Percentiles rank a stretch among this genome's conserved stretches.
phyloP scores from a whole-genome alignment of 2,113 vertebrate species.

The Cephalopterus ornatus region DNA sequence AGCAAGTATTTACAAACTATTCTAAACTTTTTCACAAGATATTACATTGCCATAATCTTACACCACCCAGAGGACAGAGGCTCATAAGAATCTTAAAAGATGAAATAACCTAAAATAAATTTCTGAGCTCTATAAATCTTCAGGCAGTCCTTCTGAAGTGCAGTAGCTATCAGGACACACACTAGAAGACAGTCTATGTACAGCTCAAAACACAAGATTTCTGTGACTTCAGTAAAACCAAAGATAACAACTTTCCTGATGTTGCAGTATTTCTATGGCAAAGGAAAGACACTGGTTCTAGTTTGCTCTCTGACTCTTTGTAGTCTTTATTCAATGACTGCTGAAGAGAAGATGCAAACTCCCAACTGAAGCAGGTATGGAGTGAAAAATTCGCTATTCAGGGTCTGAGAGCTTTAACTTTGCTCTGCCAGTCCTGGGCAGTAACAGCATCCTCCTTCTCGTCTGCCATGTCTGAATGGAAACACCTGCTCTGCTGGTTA shows the following conservation, averaged over 20 bases:
- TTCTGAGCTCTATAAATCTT: neutral
- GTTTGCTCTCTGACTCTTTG: neutral
- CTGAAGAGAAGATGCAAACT: neutral
- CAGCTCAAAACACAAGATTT: neutral
- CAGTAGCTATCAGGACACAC: neutral
- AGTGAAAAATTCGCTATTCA: neutral
- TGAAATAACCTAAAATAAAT: neutral
- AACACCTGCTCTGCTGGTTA: conserved; percentile 6
- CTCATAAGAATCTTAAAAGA: neutral
- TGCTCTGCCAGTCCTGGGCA: neutral
- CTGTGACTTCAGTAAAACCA: neutral
- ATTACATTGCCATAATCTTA: neutral
- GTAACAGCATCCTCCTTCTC: neutral
- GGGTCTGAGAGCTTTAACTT: neutral
- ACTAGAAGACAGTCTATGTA: neutral
- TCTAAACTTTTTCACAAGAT: neutral
- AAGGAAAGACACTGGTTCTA: neutral
- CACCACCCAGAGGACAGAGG: neutral
- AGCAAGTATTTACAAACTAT: neutral
- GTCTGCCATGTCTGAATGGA: neutral
- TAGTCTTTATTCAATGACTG: neutral
- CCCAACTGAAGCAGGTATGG: neutral
- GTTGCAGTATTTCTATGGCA: neutral
- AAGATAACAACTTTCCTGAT: neutral
- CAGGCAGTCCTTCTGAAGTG: neutral